phyloP scores from a whole-genome alignment of 2,113 vertebrate species.

The Taxidea taxus region DNA sequence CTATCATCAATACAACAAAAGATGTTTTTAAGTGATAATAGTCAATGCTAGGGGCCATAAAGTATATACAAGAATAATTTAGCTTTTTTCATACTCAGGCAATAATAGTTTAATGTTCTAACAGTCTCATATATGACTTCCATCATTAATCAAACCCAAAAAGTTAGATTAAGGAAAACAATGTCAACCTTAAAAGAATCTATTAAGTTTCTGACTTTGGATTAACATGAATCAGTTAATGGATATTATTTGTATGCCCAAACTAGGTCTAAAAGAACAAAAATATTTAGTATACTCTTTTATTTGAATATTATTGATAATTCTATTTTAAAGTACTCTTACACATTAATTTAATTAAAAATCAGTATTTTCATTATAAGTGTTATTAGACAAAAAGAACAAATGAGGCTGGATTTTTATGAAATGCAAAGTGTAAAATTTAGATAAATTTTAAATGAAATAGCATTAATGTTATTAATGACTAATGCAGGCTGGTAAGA shows the following conservation, averaged over 20 bases:
- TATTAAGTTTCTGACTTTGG: slow-evolving; percentile 33
- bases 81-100: neutral
- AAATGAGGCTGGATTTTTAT: neutral
- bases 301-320: slow-evolving; percentile 1
- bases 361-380: neutral
- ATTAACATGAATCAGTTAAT: neutral
- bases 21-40: slow-evolving; percentile 34
- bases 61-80: neutral
- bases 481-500: neutral
- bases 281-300: neutral
- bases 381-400: neutral
- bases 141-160: neutral
- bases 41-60: neutral
- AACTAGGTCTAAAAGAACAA: neutral
- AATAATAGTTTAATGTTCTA: slow-evolving; percentile 28
- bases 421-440: neutral
- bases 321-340: slow-evolving; percentile 1
- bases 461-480: neutral
- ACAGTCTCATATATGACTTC: neutral
- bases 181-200: neutral
- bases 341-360: slow-evolving; percentile 10
- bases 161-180: neutral
- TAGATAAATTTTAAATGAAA: slow-evolving; percentile 2
- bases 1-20: neutral
- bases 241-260: neutral